Evolutionary conservation across 2,113 vertebrate species (phyloP), one percentile per base, ranked within the genome.

Genomic region (Poeciliopsis prolifica): DNA sequence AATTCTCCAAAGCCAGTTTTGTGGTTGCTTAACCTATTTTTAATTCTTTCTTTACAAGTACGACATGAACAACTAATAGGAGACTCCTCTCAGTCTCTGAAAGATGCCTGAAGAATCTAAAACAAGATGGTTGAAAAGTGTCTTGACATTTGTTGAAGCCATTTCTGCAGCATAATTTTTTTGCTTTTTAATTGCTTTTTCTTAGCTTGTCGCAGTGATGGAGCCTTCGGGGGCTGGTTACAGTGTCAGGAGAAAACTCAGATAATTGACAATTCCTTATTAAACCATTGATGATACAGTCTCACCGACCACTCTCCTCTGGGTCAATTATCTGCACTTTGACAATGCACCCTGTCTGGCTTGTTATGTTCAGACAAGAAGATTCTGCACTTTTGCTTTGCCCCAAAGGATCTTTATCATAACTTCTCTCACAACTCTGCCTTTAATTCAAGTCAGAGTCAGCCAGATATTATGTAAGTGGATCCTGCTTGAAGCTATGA

Each of bases 141-240:
- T 44, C 13, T 24, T n/a, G 3, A 58, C 33, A 29, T 76, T 63
- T 76, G 79, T 86, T 63, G 8, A 58, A 83, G 72, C 61, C 31
- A 29, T 89, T 69, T 78, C 65, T 73, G 31, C 70, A 63, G 73
- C 79, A 78, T 75, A 84, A 64, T 65, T 77, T 66, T 68, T 79
- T 87, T 67, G 77, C 75, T 86, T 89, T 91, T 87, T 87, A 91
- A 90, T 89, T 87, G 69, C 68, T 80, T 92, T 84, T 79, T 62
- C 8, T 37, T 17, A 77, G 30, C 66, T 44, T 67, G 66, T 78
- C 60, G 54, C 68, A 65, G 26, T 58, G 71, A 35, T 0, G 31
- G 61, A 37, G 80, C 83, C 89, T 82, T 58, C 31, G 81, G 84
- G 79, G 64, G 61, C 22, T 48, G 62, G 68, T 79, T 73, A 78